phyloP scores from a whole-genome alignment of 1,140 invertebrate genomes.

The Trypoxylus dichotomus region DNA sequence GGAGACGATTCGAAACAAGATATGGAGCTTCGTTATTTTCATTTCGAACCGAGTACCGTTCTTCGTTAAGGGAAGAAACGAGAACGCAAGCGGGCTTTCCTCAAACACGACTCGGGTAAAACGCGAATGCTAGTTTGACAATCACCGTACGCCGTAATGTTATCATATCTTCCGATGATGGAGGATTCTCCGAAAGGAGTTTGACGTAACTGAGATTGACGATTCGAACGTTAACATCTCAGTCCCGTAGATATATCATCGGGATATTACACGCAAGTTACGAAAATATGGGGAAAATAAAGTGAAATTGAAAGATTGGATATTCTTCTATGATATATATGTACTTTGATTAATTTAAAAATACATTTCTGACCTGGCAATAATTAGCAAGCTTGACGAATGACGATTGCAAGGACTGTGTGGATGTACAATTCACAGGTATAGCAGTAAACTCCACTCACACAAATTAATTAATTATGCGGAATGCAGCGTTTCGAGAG shows the following conservation, averaged over 20 bases:
- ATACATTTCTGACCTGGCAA: too few relatives aligned
- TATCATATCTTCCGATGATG: slow-evolving; percentile 15
- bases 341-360: too few relatives aligned
- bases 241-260: neutral
- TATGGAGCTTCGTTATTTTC: slow-evolving; percentile 9
- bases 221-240: neutral
- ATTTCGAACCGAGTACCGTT: neutral
- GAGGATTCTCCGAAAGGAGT: neutral
- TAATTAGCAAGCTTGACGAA: too few relatives aligned
- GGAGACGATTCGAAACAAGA: neutral
- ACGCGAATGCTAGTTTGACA: neutral
- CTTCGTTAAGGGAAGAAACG: neutral
- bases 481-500: too few relatives aligned
- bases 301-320: too few relatives aligned
- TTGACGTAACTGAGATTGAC: slow-evolving; percentile 19
- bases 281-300: neutral
- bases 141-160: neutral
- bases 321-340: too few relatives aligned
- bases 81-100: neutral
- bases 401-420: too few relatives aligned
- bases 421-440: too few relatives aligned
- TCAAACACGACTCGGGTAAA: neutral
- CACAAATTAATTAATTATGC: too few relatives aligned
- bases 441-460: too few relatives aligned
- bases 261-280: neutral